Base-by-base conservation (phyloP, 2,888 invertebrate genomes). In the Norana najaformis region DNA sequence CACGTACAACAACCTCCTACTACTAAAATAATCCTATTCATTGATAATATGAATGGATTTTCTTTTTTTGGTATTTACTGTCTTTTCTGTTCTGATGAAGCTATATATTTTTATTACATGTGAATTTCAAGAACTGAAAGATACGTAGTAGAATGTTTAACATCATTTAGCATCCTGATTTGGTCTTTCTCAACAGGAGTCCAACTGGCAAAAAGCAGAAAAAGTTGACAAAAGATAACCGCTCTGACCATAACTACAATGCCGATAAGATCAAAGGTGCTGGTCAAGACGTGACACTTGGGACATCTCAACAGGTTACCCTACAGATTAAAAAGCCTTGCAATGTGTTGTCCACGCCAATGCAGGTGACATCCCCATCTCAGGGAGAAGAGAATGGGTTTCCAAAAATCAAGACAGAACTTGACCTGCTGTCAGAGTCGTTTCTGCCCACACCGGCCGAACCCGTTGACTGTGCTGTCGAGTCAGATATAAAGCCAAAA, bases 181-280 rank as follows among this genome's bases (percentile, higher is more conserved):
- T 69, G 69, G n/a, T 69, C 11, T 11, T 69, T 69, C 69, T 69
- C n/a, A 30, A 69, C n/a, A 69, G 69, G 69, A n/a, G 30, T 30
- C 69, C 69, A 69, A n/a, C 69, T 30, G 69, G 69, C 30, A 69
- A 69, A 69, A 69, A 69, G n/a, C 69, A n/a, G 69, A 69, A 69
- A n/a, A 69, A 69, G 69, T 69, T 69, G 53, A 23, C 53, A 69
- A 69, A 69, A n/a, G 69, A 69, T n/a, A n/a, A n/a, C 69, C 69
- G 69, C n/a, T n/a, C n/a, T n/a, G 69, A 69, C 69, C 69, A 69
- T n/a, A 69, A 69, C 69, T 69, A 69, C 69, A 69, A n/a, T n/a
- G 69, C n/a, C 30, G 69, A 69, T n/a, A 69, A 4, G n/a, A 2
- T 0, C 13, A 69, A 69, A 11, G 69, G 23, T 53, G 53, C n/a